These are phyloP conservation scores for Seriola quinqueradiata DNA, from an alignment of 2,113 vertebrate species.

Conservation along the genomic window DNA sequence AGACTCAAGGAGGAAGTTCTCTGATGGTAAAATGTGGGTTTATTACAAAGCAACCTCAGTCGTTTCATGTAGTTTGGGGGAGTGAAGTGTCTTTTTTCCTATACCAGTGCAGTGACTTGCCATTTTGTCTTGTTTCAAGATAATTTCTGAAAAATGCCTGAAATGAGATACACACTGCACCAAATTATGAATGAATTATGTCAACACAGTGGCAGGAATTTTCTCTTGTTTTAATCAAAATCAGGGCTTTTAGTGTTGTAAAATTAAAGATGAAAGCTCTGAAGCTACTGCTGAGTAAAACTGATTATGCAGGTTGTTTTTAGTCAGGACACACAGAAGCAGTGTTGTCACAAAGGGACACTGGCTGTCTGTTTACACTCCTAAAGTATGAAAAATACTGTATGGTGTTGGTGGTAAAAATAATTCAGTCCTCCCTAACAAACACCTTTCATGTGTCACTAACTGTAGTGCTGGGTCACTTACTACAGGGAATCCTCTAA, in stretches of 20 bases:
- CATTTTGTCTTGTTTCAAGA: slow-evolving; percentile 5
- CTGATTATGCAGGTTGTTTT: not conserved
- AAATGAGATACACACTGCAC: slow-evolving; percentile 7
- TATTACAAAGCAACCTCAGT: not conserved
- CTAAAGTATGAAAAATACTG: not conserved
- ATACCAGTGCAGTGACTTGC: not conserved
- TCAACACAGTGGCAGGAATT: not conserved
- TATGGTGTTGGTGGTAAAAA: not conserved
- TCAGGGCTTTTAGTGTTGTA: slow-evolving; percentile 8
- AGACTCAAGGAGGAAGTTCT: not conserved
- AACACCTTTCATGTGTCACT: not conserved
- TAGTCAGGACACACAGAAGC: not conserved
- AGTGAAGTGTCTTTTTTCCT: not conserved
- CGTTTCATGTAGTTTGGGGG: not conserved
- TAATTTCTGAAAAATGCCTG: slow-evolving; percentile 3
- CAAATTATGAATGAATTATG: not conserved
- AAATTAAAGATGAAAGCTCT: not conserved
- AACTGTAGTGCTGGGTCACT: not conserved
- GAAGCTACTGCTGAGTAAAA: not conserved
- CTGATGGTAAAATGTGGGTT: not conserved
- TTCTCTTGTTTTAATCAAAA: slow-evolving; percentile 18
- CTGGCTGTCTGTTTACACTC: too few species aligned
- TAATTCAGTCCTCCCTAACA: not conserved
- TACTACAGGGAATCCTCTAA: not conserved
- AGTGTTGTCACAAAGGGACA: not conserved